Conservation (phyloP, 2,113 vertebrate species). For the Etheostoma spectabile region DNA sequence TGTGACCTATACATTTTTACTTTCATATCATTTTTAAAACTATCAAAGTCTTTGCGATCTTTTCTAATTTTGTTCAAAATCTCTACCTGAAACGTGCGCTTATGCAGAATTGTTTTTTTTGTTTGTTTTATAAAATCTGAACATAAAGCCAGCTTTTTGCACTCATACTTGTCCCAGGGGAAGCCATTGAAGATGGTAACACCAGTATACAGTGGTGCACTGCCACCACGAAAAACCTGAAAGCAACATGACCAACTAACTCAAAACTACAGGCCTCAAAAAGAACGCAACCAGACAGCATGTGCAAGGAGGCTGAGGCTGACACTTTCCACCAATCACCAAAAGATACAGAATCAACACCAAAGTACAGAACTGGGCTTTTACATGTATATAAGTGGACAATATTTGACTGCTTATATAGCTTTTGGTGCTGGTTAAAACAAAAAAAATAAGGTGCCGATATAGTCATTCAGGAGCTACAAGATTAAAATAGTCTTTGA, state of each 20-base stretch:
- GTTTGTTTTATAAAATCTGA: background rate
- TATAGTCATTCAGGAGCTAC: too few relatives aligned
- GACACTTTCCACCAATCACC: constrained; percentile 24
- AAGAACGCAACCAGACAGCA: background rate
- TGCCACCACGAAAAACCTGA: background rate
- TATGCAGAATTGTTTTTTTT: background rate
- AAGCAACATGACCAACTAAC: constrained; percentile 28
- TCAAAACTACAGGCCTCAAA: constrained; percentile 47
- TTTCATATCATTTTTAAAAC: background rate
- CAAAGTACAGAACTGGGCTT: background rate
- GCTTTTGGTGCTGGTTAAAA: background rate
- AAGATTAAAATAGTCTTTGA: background rate
- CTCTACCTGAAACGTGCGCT: background rate
- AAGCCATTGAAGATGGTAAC: background rate
- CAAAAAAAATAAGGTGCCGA: too few relatives aligned
- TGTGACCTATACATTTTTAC: background rate
- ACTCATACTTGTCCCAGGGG: background rate
- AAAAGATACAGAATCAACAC: constrained; percentile 12
- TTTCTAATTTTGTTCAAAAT: background rate
- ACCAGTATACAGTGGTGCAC: background rate
- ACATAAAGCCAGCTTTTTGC: background rate
- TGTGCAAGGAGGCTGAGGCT: constrained; percentile 4
- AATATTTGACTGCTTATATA: background rate
- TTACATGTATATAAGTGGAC: background rate
- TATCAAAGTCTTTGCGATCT: background rate